Evolutionary conservation across 2,113 vertebrate species (phyloP).

Genomic region (Regulus satrapa): DNA sequence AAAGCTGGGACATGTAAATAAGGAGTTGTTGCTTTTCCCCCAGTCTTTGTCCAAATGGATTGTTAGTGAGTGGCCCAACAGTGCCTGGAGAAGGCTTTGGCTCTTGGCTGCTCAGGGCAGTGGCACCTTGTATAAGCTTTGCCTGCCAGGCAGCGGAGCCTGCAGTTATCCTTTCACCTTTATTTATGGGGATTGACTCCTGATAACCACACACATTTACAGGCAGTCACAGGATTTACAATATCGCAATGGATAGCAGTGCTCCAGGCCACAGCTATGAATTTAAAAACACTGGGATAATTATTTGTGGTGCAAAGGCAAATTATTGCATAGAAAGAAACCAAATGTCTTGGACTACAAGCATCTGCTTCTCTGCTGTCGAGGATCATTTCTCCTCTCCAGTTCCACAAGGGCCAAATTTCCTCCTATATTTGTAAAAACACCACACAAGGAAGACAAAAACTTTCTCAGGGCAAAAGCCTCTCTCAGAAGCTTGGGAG

Average conservation of each 20-base stretch:
- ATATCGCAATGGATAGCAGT: neutral
- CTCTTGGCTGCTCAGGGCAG: neutral
- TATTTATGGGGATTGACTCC: neutral
- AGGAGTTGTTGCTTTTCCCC: neutral
- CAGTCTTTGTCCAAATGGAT: neutral
- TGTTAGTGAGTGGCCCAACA: rapidly evolving
- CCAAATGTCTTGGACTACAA: neutral
- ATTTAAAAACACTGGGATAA: neutral
- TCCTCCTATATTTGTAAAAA: rapidly evolving
- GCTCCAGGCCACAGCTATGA: neutral
- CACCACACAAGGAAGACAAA: neutral
- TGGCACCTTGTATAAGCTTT: neutral
- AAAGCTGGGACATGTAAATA: neutral
- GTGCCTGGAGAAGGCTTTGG: neutral
- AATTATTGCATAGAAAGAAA: neutral
- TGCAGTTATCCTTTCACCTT: neutral
- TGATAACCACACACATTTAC: neutral
- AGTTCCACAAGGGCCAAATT: neutral
- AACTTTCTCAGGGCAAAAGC: neutral
- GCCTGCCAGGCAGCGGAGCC: neutral
- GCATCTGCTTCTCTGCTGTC: neutral
- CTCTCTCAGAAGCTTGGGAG: neutral
- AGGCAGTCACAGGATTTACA: neutral
- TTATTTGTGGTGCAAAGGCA: neutral
- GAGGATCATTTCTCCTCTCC: neutral